Evolutionary conservation across 1,140 invertebrate species (phyloP).

Genomic region (Drepana arcuata): DNA sequence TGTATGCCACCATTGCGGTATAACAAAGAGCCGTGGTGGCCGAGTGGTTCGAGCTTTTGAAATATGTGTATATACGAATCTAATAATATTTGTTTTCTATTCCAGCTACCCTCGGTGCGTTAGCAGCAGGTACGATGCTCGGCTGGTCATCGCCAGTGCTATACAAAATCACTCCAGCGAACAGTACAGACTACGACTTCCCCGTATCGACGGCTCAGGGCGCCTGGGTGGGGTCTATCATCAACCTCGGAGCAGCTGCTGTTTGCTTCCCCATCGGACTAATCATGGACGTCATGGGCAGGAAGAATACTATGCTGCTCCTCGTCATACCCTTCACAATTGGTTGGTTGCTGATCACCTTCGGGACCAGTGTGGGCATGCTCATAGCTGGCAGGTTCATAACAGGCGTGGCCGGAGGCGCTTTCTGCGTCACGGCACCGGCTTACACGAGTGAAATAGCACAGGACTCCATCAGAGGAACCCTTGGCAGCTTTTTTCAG

Average conservation of each 20-base stretch:
- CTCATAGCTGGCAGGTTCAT: slow-evolving; percentile 83
- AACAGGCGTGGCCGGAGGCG: slow-evolving; percentile 80
- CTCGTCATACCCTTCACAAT: slow-evolving; percentile 80
- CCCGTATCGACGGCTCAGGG: slow-evolving; percentile 65
- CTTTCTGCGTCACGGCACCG: slow-evolving; percentile 83
- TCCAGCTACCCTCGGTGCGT: slow-evolving; percentile 72
- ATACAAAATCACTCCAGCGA: slow-evolving; percentile 57
- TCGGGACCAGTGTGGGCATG: slow-evolving; percentile 76
- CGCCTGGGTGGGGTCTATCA: slow-evolving; percentile 81
- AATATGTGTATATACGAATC: too few relatives aligned
- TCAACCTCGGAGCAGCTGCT: slow-evolving; percentile 80
- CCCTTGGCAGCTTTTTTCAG: slow-evolving; percentile 84
- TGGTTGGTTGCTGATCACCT: slow-evolving; percentile 85
- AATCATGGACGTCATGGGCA: slow-evolving; percentile 81
- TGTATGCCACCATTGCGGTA: too few relatives aligned
- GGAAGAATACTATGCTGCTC: slow-evolving; percentile 81
- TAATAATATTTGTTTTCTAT: slow-evolving; percentile 16
- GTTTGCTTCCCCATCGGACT: slow-evolving; percentile 82
- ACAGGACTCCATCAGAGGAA: slow-evolving; percentile 83
- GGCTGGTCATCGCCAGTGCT: slow-evolving; percentile 85
- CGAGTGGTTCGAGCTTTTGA: too few relatives aligned
- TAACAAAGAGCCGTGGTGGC: too few relatives aligned
- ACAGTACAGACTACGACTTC: slow-evolving; percentile 72
- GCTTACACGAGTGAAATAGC: slow-evolving; percentile 89
- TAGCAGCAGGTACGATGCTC: slow-evolving; percentile 75